Conservation (phyloP, 2,888 invertebrate genomes). For the Hybos culiciformis region DNA sequence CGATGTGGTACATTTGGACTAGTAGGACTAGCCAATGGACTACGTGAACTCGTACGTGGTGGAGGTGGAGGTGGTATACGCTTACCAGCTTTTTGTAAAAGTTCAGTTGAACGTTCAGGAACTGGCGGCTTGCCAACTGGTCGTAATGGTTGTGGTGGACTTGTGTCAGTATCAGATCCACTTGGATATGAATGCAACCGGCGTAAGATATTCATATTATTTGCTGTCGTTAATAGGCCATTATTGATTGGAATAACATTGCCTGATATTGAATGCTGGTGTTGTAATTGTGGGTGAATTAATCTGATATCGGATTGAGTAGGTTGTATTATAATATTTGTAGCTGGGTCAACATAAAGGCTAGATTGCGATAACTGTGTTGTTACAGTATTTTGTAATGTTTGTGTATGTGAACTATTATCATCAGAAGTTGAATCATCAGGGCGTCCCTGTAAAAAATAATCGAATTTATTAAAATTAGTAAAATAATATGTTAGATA, state of each 20-base stretch:
- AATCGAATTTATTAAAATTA: neutral
- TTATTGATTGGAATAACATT: constrained; percentile 11
- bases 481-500: too few relatives aligned
- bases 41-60: constrained; percentile 79
- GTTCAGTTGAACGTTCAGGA: constrained; percentile 66
- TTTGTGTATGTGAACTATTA: constrained; percentile 35
- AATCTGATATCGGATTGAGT: too few relatives aligned
- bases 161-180: constrained; percentile 68
- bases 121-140: constrained; percentile 60
- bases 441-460: constrained; percentile 25
- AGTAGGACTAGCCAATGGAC: constrained; percentile 74
- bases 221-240: constrained; percentile 15
- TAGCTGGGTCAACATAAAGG: constrained; percentile 25
- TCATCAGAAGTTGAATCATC: constrained; percentile 37
- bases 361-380: constrained; percentile 36
- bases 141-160: constrained; percentile 56
- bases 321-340: constrained; percentile 1
- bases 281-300: neutral
- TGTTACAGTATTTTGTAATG: constrained; percentile 34
- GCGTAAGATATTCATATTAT: constrained; percentile 45
- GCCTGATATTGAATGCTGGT: constrained; percentile 1
- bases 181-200: constrained; percentile 76
- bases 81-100: constrained; percentile 55
- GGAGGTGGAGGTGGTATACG: constrained; percentile 83
- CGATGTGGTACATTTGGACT: constrained; percentile 52